phyloP scores from a whole-genome alignment of 1,140 invertebrate species.

The Drosophila takahashii region DNA sequence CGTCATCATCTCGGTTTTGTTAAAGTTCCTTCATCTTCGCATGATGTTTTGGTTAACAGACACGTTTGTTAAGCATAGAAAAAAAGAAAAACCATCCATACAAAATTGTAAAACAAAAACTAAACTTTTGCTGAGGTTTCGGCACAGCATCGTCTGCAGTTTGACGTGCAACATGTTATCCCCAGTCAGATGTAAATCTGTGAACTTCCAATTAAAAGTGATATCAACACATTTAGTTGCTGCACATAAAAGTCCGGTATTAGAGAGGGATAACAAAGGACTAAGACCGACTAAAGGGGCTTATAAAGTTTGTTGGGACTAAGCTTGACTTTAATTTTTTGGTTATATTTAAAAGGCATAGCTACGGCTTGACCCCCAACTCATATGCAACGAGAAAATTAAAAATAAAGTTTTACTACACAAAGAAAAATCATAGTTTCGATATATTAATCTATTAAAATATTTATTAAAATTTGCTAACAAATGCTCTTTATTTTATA shows the following conservation, averaged over 20 bases:
- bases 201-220: constrained; percentile 38
- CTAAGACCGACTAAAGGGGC: constrained; percentile 27
- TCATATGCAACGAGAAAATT: background rate
- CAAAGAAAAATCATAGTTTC: background rate
- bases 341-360: constrained; percentile 7
- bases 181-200: constrained; percentile 9
- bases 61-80: constrained; percentile 42
- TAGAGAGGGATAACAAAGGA: constrained; percentile 22
- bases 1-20: constrained; percentile 41
- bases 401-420: background rate
- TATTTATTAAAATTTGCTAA: no score
- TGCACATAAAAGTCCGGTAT: constrained; percentile 5
- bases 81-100: background rate
- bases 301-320: constrained; percentile 13
- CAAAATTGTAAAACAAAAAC: constrained; percentile 10
- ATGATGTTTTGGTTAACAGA: constrained; percentile 54
- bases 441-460: no score
- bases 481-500: no score
- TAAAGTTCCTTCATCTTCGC: constrained; percentile 35
- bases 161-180: constrained; percentile 11
- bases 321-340: constrained; percentile 16
- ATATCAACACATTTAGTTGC: constrained; percentile 21
- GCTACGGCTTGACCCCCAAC: background rate
- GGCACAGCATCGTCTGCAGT: background rate
- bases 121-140: constrained; percentile 29